These are phyloP conservation scores for Acrocera orbiculus DNA, from an alignment of 2,888 invertebrate genomes.

Conservation along the genomic window DNA sequence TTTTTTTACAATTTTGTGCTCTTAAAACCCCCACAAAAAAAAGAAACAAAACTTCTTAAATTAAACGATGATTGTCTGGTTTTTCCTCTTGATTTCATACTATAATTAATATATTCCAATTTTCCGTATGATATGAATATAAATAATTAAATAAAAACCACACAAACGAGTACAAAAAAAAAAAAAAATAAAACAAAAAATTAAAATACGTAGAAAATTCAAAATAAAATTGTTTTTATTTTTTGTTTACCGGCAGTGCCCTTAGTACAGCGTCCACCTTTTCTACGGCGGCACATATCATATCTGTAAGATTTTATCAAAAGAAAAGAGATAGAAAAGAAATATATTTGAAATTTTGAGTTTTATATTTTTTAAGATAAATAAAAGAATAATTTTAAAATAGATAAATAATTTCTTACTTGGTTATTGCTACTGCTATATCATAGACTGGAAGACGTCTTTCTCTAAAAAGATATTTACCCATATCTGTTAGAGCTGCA, in stretches of 20 bases:
- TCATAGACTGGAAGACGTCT: conserved; percentile 86
- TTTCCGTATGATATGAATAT: too few species aligned
- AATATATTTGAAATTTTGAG: conserved; percentile 1
- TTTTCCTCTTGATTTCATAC: too few species aligned
- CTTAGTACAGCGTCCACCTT: conserved; percentile 93
- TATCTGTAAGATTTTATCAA: conserved; percentile 47
- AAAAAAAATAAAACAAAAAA: conserved; percentile 2
- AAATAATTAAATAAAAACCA: not conserved
- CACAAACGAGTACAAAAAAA: conserved; percentile 4
- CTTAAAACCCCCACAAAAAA: too few species aligned
- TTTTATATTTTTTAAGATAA: not conserved
- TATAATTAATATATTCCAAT: too few species aligned
- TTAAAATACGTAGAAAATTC: not conserved
- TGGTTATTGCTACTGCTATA: conserved; percentile 88
- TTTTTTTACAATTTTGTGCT: too few species aligned
- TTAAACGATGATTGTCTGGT: too few species aligned
- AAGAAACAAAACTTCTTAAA: too few species aligned
- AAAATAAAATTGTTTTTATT: conserved; percentile 4
- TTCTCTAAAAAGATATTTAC: conserved; percentile 91
- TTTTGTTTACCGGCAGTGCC: conserved; percentile 85
- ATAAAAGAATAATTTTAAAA: not conserved
- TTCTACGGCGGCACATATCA: conserved; percentile 93
- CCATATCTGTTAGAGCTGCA: conserved; percentile 88
- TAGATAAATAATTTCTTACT: conserved; percentile 42
- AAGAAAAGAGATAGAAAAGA: conserved; percentile 4